These are phyloP conservation scores for Bathynomus jamesi DNA, from an alignment of 1,140 invertebrate species.

Conservation along the genomic window DNA sequence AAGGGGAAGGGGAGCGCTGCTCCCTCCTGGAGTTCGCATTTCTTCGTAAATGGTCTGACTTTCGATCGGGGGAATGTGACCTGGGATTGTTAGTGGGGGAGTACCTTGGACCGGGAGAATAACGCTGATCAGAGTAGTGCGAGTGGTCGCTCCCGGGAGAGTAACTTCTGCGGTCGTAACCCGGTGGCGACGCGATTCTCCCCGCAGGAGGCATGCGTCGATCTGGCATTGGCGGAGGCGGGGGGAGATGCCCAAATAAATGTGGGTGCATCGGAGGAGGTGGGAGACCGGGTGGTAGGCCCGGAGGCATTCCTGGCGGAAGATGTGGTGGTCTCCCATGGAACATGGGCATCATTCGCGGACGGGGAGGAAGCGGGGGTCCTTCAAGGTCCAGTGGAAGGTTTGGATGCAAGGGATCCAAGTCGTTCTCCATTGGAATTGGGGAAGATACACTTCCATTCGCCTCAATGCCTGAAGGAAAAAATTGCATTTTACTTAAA, in stretches of 20 bases:
- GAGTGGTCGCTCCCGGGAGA: slow-evolving; percentile 12
- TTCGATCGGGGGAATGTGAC: neutral
- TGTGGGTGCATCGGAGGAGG: neutral
- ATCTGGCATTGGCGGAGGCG: slow-evolving; percentile 1
- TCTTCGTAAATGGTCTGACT: neutral
- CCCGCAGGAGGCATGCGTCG: neutral
- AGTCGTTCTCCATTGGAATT: neutral
- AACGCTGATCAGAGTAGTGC: slow-evolving; percentile 10
- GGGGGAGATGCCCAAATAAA: neutral
- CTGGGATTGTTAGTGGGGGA: neutral
- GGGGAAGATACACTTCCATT: slow-evolving; percentile 12
- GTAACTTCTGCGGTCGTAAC: slow-evolving; percentile 11
- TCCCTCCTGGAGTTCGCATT: neutral
- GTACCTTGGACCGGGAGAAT: slow-evolving; percentile 5
- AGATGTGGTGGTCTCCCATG: neutral
- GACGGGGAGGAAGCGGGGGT: slow-evolving; percentile 3
- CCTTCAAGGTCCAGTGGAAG: neutral
- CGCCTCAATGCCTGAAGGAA: slow-evolving; percentile 4
- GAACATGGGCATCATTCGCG: neutral
- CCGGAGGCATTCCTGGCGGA: slow-evolving; percentile 3
- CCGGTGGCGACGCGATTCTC: neutral
- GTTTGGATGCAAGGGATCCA: slow-evolving; percentile 1
- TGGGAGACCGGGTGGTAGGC: slow-evolving; percentile 1
- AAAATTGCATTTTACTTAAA: neutral
- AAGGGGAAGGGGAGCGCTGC: neutral